Evolutionary conservation across 2,113 vertebrate genomes (phyloP).

Genomic region (Chitala chitala): DNA sequence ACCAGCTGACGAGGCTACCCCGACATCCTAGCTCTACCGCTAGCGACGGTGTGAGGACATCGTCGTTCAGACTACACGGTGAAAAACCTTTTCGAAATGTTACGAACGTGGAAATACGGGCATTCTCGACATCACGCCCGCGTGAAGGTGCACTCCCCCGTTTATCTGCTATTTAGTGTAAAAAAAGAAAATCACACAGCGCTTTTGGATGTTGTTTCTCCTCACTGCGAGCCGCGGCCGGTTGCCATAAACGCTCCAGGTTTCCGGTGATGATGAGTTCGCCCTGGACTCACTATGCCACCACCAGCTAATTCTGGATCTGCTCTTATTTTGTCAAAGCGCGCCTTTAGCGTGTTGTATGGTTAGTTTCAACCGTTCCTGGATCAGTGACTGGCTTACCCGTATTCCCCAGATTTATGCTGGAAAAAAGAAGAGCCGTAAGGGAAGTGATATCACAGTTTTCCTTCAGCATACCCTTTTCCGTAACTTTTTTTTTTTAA

Average conservation of each 20-base stretch:
- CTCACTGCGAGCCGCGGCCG: background rate
- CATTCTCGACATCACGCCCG: no score
- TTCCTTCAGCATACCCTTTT: background rate
- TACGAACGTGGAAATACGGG: no score
- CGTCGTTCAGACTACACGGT: no score
- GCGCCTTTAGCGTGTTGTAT: background rate
- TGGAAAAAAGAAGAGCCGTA: background rate
- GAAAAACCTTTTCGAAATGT: no score
- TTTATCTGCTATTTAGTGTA: no score
- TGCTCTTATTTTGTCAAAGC: background rate
- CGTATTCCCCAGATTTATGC: background rate
- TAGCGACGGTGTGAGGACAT: no score
- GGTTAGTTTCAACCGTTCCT: background rate
- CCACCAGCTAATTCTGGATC: background rate
- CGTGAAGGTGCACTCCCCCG: no score
- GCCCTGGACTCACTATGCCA: no score
- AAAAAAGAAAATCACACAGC: no score
- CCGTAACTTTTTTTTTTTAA: background rate
- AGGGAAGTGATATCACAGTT: slow-evolving; percentile 25
- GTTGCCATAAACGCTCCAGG: slow-evolving; percentile 31
- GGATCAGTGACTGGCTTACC: background rate
- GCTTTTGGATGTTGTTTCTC: no score
- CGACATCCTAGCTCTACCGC: no score
- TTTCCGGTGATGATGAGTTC: slow-evolving; percentile 9
- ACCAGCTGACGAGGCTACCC: no score